A percentile compares a stretch with the other conserved stretches of the same genome.
Evolutionary conservation across 2,113 vertebrate species (phyloP).

Genomic region (Corvus hawaiiensis): DNA sequence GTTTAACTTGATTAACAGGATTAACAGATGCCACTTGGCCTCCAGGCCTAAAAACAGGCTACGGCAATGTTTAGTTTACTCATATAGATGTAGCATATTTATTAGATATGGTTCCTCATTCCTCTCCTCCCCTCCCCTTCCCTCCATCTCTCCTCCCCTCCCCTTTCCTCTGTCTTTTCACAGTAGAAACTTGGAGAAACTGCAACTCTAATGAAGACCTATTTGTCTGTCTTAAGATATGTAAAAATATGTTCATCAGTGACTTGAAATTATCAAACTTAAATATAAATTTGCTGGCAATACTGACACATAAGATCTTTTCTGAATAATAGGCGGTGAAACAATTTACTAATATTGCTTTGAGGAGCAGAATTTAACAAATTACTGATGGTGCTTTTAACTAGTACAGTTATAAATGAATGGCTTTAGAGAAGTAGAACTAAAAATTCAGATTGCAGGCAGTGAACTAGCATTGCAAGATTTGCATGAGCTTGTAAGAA

Average conservation of each 20-base stretch:
- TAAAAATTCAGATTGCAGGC: neutral
- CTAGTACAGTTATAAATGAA: neutral
- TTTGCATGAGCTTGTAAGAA: neutral
- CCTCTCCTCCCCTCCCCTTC: no score
- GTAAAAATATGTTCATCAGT: neutral
- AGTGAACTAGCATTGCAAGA: neutral
- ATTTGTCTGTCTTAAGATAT: neutral
- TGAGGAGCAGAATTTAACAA: neutral
- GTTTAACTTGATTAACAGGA: no score
- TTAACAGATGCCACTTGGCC: neutral
- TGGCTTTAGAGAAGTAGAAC: neutral
- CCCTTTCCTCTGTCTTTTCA: neutral
- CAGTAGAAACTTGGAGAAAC: neutral
- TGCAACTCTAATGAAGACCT: neutral
- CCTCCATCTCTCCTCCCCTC: no score
- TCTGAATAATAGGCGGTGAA: neutral
- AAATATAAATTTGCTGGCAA: neutral
- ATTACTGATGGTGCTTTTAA: neutral
- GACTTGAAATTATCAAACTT: neutral
- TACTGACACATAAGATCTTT: neutral
- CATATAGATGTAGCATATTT: neutral
- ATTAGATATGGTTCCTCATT: neutral
- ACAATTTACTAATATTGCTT: neutral
- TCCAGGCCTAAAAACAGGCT: neutral
- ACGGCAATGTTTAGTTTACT: neutral